phyloP scores from a whole-genome alignment of 2,113 vertebrate genomes.

The Aix galericulata region DNA sequence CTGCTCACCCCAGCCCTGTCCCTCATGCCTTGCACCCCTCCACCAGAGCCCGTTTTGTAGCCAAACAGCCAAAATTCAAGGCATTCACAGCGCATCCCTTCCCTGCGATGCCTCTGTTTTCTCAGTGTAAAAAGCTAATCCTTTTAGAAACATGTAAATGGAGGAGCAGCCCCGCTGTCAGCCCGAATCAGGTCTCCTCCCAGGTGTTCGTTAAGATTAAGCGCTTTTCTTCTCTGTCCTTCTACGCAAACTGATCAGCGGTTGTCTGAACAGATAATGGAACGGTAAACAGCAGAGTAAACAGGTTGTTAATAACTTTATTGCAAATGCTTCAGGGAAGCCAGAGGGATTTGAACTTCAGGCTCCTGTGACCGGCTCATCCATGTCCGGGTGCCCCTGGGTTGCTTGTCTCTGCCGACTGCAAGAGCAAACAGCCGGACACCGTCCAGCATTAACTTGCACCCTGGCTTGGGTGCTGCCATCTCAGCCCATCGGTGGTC shows the following conservation, averaged over 20 bases:
- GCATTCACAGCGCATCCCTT: neutral
- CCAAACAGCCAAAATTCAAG: neutral
- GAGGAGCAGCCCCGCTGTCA: neutral
- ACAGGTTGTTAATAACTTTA: neutral
- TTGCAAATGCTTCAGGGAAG: neutral
- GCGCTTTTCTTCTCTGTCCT: neutral
- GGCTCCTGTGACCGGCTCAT: accelerated
- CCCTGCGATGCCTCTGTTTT: neutral
- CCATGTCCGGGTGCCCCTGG: neutral
- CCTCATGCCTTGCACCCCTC: neutral
- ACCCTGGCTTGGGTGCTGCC: neutral
- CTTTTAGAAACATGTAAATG: slow-evolving; percentile 50
- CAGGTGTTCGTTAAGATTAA: neutral
- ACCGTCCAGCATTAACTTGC: accelerated
- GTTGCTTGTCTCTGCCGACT: accelerated
- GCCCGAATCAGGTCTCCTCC: neutral
- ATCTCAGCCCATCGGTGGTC: neutral
- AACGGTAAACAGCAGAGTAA: neutral
- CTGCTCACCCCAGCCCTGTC: neutral
- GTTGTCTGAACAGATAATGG: neutral
- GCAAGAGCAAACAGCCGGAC: accelerated
- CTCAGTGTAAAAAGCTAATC: slow-evolving; percentile 16
- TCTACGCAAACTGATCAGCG: neutral
- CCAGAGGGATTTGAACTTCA: neutral
- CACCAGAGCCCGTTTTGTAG: neutral